Base-by-base conservation (phyloP, 2,113 vertebrate genomes). In the Proterorhinus semilunaris region DNA sequence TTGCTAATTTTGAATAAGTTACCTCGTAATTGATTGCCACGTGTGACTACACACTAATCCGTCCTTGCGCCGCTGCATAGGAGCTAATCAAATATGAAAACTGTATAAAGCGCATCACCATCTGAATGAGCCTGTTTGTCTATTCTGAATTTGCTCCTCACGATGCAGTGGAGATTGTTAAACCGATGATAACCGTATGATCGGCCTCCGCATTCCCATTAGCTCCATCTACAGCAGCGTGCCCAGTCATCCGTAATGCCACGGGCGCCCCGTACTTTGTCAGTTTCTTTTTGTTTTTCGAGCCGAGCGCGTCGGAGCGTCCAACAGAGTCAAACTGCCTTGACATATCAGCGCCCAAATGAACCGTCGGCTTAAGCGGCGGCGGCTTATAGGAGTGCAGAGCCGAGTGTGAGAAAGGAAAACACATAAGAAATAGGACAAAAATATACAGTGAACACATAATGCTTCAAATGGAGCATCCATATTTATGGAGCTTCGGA, bases 271-370 rank as follows among this genome's bases (percentile, higher is more conserved):
- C 45, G 44, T 53, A 49, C 62, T 62, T 58, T 61, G 58, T 61
- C 46, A 1, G 6, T 51, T 49, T n/a, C n/a, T n/a, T n/a, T 55
- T 67, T 47, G 4, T 68, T 75, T 75, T 59, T 49, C 46, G 68
- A 67, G 66, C 62, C 51, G 50, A 66, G 72, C 66, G 44, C 46
- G 63, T 50, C 66, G 71, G 48, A 69, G 54, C 71, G 74, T 71
- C 76, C 76, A 79, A 57, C 76, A 67, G 64, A 80, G 66, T 70
- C 68, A 70, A 75, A 75, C 74, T 75, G 71, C 57, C 45, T 66
- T 67, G 73, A 75, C 46, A 54, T 62, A 64, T 72, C 77, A 62
- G 65, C 54, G 63, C 63, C 13, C 0, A 69, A 51, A 68, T 74
- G 66, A 69, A 47, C 71, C 71, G 66, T 75, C 66, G 64, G 52